These are phyloP conservation scores for Onychostoma macrolepis DNA, from an alignment of 2,113 vertebrate species.

Conservation along the genomic window DNA sequence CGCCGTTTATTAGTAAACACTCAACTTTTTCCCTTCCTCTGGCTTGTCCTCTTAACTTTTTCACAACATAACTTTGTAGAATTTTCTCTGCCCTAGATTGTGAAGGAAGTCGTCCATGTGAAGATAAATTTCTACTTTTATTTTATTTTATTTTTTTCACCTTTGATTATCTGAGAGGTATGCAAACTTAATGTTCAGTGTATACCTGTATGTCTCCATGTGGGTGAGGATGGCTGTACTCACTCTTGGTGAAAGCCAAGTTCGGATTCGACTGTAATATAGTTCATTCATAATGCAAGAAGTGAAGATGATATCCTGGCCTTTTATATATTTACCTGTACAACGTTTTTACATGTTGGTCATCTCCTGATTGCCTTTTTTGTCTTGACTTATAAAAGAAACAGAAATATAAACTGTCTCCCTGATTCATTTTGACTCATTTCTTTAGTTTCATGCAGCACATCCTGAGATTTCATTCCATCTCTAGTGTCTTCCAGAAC, in stretches of 20 bases:
- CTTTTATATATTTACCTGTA: constrained; percentile 83
- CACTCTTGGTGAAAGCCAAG: constrained; percentile 66
- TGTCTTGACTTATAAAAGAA: constrained; percentile 80
- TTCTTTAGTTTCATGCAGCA: constrained; percentile 50
- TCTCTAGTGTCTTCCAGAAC: not conserved
- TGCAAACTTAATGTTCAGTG: constrained; percentile 65
- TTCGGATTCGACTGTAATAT: constrained; percentile 76
- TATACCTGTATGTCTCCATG: constrained; percentile 60
- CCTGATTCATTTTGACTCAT: constrained; percentile 66
- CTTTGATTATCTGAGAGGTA: constrained; percentile 65
- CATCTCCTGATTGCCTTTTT: constrained; percentile 80
- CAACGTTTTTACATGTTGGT: constrained; percentile 80
- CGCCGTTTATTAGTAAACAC: not conserved
- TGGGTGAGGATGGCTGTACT: constrained; percentile 43
- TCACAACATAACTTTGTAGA: constrained; percentile 65
- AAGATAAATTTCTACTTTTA: constrained; percentile 70
- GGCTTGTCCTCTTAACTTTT: constrained; percentile 13
- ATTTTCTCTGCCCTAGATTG: constrained; percentile 60
- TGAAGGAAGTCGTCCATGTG: constrained; percentile 69
- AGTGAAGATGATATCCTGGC: constrained; percentile 70
- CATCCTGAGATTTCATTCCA: not conserved
- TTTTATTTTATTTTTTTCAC: constrained; percentile 55
- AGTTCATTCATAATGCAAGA: constrained; percentile 75
- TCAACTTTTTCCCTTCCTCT: constrained; percentile 19
- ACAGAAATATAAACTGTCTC: constrained; percentile 72